phyloP scores from a whole-genome alignment of 2,888 invertebrate genomes.

The Aphodius sticticus region DNA sequence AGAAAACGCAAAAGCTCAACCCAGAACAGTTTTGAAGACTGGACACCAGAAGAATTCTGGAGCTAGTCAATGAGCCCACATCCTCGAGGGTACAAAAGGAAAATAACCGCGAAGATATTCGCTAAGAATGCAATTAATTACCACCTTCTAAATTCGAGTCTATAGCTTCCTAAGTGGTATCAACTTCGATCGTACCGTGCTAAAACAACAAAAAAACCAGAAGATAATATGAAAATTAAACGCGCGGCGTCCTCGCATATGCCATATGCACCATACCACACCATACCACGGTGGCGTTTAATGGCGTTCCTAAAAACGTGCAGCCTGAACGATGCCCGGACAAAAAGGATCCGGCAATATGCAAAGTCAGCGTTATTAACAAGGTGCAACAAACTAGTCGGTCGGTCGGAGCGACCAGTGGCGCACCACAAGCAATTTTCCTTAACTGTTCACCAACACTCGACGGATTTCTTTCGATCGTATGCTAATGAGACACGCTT shows the following conservation, averaged over 20 bases:
- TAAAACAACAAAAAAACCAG: constrained; percentile 32
- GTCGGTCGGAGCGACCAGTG: constrained; percentile 21
- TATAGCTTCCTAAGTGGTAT: constrained; percentile 49
- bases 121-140: constrained; percentile 46
- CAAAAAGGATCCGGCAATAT: constrained; percentile 55
- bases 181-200: constrained; percentile 38
- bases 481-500: constrained; percentile 4
- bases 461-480: background rate
- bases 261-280: constrained; percentile 56
- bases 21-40: too few species aligned
- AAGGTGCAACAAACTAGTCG: constrained; percentile 58
- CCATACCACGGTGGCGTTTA: constrained; percentile 47
- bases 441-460: constrained; percentile 4
- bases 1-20: too few species aligned
- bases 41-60: too few species aligned
- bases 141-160: constrained; percentile 47
- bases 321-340: constrained; percentile 48
- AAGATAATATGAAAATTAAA: constrained; percentile 55
- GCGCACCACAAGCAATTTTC: background rate
- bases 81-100: background rate
- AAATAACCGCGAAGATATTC: background rate
- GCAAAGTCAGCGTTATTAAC: constrained; percentile 61
- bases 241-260: constrained; percentile 50
- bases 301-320: constrained; percentile 56
- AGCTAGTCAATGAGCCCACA: too few species aligned